phyloP scores from a whole-genome alignment of 2,797 vertebrate species.

The Sorex maritimensis region DNA sequence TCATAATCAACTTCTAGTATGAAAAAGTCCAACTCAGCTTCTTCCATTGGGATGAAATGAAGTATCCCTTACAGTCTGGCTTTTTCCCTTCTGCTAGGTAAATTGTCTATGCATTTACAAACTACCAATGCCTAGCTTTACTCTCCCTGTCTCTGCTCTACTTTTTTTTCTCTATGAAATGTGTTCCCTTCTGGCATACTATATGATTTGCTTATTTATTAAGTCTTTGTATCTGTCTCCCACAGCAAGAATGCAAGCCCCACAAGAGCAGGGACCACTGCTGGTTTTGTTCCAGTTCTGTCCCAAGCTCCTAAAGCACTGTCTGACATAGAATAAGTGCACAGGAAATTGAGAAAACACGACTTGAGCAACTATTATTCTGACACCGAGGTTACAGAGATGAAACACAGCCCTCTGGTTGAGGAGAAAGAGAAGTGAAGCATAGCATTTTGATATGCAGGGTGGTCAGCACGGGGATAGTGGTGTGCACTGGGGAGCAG shows the following conservation, averaged over 20 bases:
- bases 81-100: not conserved
- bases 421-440: not conserved
- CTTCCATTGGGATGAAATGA: not conserved
- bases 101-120: not conserved
- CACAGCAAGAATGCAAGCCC: not conserved
- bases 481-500: not conserved
- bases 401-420: not conserved
- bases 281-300: not conserved
- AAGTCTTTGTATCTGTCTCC: conserved; percentile 2
- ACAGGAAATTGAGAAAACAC: not conserved
- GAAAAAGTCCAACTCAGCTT: not conserved
- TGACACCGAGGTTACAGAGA: not conserved
- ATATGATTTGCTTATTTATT: not conserved
- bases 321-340: not conserved
- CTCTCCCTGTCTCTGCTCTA: not conserved
- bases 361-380: not conserved
- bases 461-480: not conserved
- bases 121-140: too few relatives aligned
- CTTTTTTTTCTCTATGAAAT: not conserved
- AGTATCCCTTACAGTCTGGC: not conserved
- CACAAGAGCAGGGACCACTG: not conserved
- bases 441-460: not conserved
- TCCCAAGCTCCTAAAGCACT: not conserved
- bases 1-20: not conserved
- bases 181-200: not conserved